Base-by-base conservation (phyloP, 2,797 vertebrate species). In the Pogoniulus pusillus region DNA sequence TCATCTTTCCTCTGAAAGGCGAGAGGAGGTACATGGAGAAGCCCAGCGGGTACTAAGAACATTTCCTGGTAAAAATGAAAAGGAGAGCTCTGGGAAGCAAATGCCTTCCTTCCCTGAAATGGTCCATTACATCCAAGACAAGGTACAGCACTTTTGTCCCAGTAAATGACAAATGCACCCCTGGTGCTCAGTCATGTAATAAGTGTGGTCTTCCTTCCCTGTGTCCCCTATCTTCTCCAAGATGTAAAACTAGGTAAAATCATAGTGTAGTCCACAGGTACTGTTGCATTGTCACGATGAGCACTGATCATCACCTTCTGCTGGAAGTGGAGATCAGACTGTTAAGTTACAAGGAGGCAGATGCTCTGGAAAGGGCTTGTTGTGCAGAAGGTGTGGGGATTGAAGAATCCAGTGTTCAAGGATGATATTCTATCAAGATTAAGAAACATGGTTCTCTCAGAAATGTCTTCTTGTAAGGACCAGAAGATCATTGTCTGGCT, bases 91-190 rank as follows among this genome's bases (percentile, higher is more conserved):
- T 79, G 95, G 97, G 71, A 98, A 98, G 94, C 98, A 98, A 75
- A 98, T 99, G 98, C 99, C 99, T 35, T 97, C 99, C 19, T 99
- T 99, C 95, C 98, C 99, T 86, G 98, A 99, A 95, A 99, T 99
- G 99, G 99, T 99, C 55, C 97, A 98, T 93, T 99, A 99, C 86
- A 98, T 99, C 82, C 98, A 99, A 93, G 99, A 99, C 91, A 99
- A 99, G 98, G 99, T 99, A 93, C n/a, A 75, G 16, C 64, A 55
- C 47, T 75, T 87, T 53, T 87, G 20, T 88, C 59, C 24, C 54
- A 54, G 22, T 79, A 64, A 51, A 76, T 92, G n/a, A 35, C 29
- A 83, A 22, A 35, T 49, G 51, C 2, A 17, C 45, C 8, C 2
- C 5, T 53, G 53, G 29, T 79, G 9, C 20, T 78, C 23, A 18